These are phyloP conservation scores for Heliornis fulica DNA, from an alignment of 2,113 vertebrate genomes.

Conservation along the genomic window DNA sequence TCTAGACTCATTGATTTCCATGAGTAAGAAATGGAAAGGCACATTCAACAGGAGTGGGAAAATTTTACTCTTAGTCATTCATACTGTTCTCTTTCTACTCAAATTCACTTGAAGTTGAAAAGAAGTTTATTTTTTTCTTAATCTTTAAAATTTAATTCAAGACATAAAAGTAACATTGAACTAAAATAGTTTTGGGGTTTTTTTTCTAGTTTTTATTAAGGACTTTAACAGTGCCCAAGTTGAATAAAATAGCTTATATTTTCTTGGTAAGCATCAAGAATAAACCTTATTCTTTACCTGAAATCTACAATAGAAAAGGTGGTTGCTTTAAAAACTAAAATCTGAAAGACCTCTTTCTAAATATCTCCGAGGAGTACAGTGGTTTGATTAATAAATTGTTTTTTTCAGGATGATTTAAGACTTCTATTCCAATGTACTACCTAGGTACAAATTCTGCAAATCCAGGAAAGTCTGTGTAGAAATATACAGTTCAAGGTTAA, in stretches of 20 bases:
- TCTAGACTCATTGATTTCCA: neutral
- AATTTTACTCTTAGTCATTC: neutral
- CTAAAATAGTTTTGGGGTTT: too few species aligned
- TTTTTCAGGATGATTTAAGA: neutral
- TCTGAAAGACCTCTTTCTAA: neutral
- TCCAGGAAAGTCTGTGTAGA: neutral
- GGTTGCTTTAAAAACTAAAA: neutral
- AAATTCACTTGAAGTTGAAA: neutral
- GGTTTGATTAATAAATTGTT: neutral
- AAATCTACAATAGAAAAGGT: neutral
- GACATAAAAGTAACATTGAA: neutral
- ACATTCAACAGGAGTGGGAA: neutral
- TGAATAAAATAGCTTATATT: neutral
- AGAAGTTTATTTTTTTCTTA: neutral
- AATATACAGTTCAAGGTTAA: neutral
- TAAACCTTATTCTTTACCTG: neutral
- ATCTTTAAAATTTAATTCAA: neutral
- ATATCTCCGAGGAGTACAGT: neutral
- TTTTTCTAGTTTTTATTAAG: neutral
- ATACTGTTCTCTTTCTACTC: neutral
- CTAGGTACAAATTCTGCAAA: neutral
- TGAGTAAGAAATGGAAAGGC: neutral
- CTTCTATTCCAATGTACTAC: neutral
- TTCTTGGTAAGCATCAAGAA: neutral
- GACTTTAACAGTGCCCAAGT: neutral